A percentile compares a stretch with the other conserved stretches of the same genome.
Evolutionary conservation across 2,888 invertebrate genomes (phyloP).

Genomic region (Asteroscopus sphinx): DNA sequence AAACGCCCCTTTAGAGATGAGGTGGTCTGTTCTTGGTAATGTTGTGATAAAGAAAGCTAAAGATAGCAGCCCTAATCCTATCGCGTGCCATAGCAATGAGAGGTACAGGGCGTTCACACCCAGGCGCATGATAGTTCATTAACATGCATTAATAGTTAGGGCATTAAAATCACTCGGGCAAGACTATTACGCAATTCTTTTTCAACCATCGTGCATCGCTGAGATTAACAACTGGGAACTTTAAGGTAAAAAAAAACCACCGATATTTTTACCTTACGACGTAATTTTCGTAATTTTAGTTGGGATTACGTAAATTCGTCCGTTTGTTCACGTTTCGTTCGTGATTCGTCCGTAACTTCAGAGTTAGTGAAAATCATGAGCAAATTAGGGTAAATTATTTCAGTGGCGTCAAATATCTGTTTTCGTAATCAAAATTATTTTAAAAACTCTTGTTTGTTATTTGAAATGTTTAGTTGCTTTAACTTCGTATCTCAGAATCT

Average conservation of each 20-base stretch:
- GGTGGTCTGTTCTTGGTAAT: conserved; percentile 15
- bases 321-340: too few species aligned
- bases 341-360: too few species aligned
- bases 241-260: conserved; percentile 29
- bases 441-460: too few species aligned
- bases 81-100: conserved; percentile 55
- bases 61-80: conserved; percentile 47
- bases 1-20: conserved; percentile 15
- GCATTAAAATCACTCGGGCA: conserved; percentile 59
- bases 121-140: conserved; percentile 61
- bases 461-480: too few species aligned
- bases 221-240: conserved; percentile 47
- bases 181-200: conserved; percentile 64
- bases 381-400: too few species aligned
- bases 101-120: conserved; percentile 63
- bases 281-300: conserved; percentile 6
- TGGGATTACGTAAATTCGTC: conserved; percentile 9
- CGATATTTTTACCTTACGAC: conserved; percentile 4
- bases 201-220: conserved; percentile 32
- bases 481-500: too few species aligned
- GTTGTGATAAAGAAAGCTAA: conserved; percentile 12
- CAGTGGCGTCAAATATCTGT: too few species aligned
- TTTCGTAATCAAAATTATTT: too few species aligned
- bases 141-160: conserved; percentile 60
- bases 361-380: too few species aligned